These are phyloP conservation scores for Geotrupes spiniger DNA, from an alignment of 2,888 invertebrate species.

Conservation along the genomic window DNA sequence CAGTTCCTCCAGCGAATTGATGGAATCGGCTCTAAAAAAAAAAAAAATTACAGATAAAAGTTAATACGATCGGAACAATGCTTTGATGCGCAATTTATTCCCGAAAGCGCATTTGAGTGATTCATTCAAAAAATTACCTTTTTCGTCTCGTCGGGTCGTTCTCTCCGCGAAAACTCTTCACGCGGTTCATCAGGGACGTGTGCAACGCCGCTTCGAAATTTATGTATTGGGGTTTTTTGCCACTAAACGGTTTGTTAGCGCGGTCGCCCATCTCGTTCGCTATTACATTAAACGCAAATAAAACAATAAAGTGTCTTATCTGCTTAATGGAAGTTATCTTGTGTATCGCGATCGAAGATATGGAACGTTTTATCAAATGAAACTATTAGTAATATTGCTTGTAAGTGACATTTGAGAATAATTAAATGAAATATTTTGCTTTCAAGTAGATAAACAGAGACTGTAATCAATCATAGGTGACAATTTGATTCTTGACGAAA, in stretches of 20 bases:
- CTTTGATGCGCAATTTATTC: no score
- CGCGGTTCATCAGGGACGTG: slow-evolving; percentile 6
- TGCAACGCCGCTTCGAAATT: not conserved
- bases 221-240: slow-evolving; percentile 1
- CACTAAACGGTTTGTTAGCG: slow-evolving; percentile 2
- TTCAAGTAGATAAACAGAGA: no score
- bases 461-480: no score
- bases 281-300: not conserved
- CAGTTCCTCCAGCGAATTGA: slow-evolving; percentile 57
- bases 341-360: no score
- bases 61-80: no score
- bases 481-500: no score
- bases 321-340: no score
- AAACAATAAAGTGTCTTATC: not conserved
- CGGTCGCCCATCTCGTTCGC: slow-evolving; percentile 9
- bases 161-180: slow-evolving; percentile 9
- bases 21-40: slow-evolving; percentile 35
- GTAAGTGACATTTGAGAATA: no score
- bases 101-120: not conserved
- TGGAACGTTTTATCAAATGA: no score
- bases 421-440: no score
- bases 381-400: no score
- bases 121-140: slow-evolving; percentile 9
- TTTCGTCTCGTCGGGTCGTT: not conserved
- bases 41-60: no score